Percentiles rank a stretch among this genome's conserved stretches.
Evolutionary conservation across 2,797 vertebrate genomes (phyloP).

Genomic region (Craterocephalus amniculus): DNA sequence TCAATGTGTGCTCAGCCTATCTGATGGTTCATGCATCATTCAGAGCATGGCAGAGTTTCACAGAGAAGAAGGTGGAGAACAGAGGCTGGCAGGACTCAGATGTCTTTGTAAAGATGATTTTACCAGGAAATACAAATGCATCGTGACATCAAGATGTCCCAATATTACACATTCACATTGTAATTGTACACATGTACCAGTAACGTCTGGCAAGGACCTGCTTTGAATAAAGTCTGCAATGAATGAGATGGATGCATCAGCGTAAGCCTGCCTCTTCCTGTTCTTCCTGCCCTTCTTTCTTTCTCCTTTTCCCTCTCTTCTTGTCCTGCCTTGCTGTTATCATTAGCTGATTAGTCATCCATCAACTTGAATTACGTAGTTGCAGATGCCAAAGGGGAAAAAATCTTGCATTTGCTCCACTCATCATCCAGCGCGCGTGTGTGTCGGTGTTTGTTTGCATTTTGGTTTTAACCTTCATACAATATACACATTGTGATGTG

Average conservation of each 20-base stretch:
- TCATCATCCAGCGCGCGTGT: slow-evolving; percentile 33
- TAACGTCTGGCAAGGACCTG: not conserved
- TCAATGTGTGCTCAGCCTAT: slow-evolving; percentile 15
- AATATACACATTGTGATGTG: slow-evolving; percentile 55
- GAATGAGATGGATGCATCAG: slow-evolving; percentile 14
- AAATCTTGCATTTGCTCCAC: slow-evolving; percentile 38
- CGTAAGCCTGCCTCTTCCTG: not conserved
- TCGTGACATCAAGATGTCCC: not conserved
- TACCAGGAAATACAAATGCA: not conserved
- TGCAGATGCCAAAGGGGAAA: slow-evolving; percentile 43
- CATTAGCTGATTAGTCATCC: slow-evolving; percentile 69
- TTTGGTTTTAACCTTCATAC: slow-evolving; percentile 29
- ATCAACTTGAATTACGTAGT: slow-evolving; percentile 62
- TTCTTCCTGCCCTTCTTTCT: slow-evolving; percentile 2
- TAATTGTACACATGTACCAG: not conserved
- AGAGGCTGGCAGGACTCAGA: not conserved
- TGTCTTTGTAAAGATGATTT: not conserved
- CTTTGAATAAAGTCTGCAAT: not conserved
- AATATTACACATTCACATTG: not conserved
- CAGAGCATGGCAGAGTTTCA: slow-evolving; percentile 9
- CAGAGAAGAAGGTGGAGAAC: not conserved
- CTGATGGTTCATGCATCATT: slow-evolving; percentile 25
- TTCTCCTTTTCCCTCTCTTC: not conserved
- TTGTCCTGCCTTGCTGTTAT: slow-evolving; percentile 14
- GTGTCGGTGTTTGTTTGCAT: not conserved